Percentiles rank a stretch among this genome's conserved stretches.
These are phyloP conservation scores for Rhincodon typus DNA, from an alignment of 2,797 vertebrate species.

Conservation along the genomic window DNA sequence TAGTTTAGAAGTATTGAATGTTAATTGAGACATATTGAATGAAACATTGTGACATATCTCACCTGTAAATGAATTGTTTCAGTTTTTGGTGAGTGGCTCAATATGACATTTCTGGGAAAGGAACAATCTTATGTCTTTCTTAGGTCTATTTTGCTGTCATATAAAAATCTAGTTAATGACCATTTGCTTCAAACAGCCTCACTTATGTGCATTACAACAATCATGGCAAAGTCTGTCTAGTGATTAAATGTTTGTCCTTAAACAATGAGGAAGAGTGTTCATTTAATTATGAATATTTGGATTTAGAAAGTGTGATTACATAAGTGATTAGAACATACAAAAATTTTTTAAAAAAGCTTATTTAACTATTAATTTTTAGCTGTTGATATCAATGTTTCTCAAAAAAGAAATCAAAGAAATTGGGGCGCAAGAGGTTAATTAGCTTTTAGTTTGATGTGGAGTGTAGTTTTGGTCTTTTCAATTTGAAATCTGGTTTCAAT, in stretches of 20 bases:
- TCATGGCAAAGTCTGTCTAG: background rate
- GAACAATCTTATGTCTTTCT: background rate
- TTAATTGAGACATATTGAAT: background rate
- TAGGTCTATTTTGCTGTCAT: background rate
- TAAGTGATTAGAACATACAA: background rate
- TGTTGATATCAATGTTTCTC: no score
- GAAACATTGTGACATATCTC: background rate
- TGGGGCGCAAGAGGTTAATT: no score
- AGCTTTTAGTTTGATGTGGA: background rate
- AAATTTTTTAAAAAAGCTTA: background rate
- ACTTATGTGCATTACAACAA: background rate
- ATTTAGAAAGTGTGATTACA: background rate
- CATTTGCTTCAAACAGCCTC: background rate
- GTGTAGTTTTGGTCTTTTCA: constrained; percentile 8
- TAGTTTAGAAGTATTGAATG: no score
- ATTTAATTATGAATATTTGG: background rate
- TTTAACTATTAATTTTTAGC: no score
- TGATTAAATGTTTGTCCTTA: background rate
- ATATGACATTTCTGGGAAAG: background rate
- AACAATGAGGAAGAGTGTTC: background rate
- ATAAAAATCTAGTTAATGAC: background rate
- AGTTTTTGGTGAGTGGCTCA: background rate
- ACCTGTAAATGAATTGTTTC: background rate
- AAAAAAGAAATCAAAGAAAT: no score
- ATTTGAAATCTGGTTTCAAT: constrained; percentile 23